A percentile compares a stretch with the other conserved stretches of the same genome.
phyloP scores from a whole-genome alignment of 2,888 invertebrate genomes.

The Cheilosia vulpina region DNA sequence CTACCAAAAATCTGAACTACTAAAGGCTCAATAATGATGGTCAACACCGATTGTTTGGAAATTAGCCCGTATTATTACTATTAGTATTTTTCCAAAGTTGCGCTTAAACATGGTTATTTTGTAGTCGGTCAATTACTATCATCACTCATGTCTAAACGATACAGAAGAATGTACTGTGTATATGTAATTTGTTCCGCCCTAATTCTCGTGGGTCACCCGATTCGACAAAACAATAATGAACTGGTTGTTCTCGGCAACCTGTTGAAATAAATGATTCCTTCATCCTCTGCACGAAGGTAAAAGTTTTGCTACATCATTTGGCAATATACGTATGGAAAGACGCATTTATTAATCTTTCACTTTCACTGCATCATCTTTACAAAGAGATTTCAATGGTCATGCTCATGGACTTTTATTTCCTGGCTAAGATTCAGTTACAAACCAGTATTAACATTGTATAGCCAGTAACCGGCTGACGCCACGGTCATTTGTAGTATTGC shows the following conservation, averaged over 20 bases:
- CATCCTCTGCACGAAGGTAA: slow-evolving; percentile 3
- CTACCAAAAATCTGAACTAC: too few species aligned
- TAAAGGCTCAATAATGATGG: too few species aligned
- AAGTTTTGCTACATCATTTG: slow-evolving; percentile 37
- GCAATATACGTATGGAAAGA: slow-evolving; percentile 6
- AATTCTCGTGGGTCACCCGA: neutral
- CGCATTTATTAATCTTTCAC: slow-evolving; percentile 23
- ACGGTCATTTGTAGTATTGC: neutral
- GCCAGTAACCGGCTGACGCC: slow-evolving; percentile 1
- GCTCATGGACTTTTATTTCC: slow-evolving; percentile 54
- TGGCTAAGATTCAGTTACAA: slow-evolving; percentile 30
- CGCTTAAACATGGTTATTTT: neutral
- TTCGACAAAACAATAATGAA: neutral
- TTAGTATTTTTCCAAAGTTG: neutral
- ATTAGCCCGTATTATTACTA: too few species aligned
- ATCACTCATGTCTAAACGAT: neutral
- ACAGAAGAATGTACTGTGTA: too few species aligned
- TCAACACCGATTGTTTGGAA: too few species aligned
- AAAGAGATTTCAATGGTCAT: slow-evolving; percentile 23
- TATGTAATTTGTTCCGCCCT: slow-evolving; percentile 13
- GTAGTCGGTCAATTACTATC: neutral
- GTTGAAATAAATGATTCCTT: neutral
- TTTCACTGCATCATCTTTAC: slow-evolving; percentile 38
- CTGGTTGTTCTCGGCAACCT: neutral
- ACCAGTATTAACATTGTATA: neutral